Evolutionary conservation across 2,888 invertebrate species (phyloP).

Genomic region (Eristalinus aeneus): DNA sequence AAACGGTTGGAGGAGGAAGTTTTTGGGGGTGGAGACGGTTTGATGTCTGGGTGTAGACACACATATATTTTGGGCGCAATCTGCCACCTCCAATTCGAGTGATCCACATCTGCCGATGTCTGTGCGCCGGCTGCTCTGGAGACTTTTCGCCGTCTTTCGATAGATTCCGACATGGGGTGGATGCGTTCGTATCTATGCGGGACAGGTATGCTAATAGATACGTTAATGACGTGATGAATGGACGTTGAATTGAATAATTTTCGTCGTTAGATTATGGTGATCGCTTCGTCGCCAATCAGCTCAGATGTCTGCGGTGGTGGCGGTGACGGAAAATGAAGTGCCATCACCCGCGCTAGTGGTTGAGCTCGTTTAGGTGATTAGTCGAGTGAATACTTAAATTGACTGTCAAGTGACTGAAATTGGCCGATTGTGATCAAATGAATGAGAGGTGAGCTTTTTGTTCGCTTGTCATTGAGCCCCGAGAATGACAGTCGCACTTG

Average conservation of each 20-base stretch:
- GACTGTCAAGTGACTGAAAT: neutral
- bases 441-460: neutral
- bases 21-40: neutral
- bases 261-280: neutral
- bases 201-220: constrained; percentile 53
- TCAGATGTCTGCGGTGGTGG: neutral
- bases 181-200: neutral
- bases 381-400: neutral
- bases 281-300: constrained; percentile 27
- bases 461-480: neutral
- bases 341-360: neutral
- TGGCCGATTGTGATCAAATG: neutral
- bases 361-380: neutral
- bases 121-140: neutral
- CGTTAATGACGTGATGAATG: constrained; percentile 59
- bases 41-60: neutral
- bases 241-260: constrained; percentile 36
- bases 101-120: neutral
- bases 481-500: neutral
- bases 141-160: neutral
- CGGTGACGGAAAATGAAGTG: constrained; percentile 5
- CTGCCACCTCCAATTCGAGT: constrained; percentile 8
- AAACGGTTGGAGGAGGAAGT: neutral
- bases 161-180: neutral
- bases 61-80: constrained; percentile 30